phyloP scores from a whole-genome alignment of 2,888 invertebrate species.

The Conchocele bisecta region DNA sequence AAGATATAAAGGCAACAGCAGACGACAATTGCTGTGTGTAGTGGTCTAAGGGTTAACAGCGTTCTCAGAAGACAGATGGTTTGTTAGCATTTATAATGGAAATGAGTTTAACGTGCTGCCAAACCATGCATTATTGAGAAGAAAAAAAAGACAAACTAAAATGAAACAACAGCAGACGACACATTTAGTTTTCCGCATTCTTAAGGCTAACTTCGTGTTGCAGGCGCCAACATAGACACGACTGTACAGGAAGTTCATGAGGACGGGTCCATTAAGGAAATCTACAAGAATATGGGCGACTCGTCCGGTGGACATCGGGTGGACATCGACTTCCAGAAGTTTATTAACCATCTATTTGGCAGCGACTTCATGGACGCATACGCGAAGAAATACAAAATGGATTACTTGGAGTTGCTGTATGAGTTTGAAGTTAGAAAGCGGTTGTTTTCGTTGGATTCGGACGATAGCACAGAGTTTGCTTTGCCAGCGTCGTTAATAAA shows the following conservation, averaged over 20 bases:
- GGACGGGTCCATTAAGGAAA: conserved; percentile 49
- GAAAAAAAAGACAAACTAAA: too few relatives aligned
- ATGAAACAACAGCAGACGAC: too few relatives aligned
- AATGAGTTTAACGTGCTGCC: too few relatives aligned
- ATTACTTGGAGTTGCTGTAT: conserved; percentile 58
- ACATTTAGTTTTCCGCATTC: too few relatives aligned
- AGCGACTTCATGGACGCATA: conserved; percentile 62
- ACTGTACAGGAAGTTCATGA: conserved; percentile 56
- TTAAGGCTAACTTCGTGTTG: neutral
- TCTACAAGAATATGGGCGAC: conserved; percentile 53
- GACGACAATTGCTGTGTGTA: too few relatives aligned
- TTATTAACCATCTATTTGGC: conserved; percentile 52
- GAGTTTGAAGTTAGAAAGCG: conserved; percentile 65
- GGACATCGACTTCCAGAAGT: conserved; percentile 61
- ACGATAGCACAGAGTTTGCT: conserved; percentile 25
- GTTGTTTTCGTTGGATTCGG: conserved; percentile 48
- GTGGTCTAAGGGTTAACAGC: too few relatives aligned
- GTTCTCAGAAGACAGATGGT: too few relatives aligned
- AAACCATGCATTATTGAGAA: too few relatives aligned
- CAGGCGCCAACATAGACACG: conserved; percentile 54
- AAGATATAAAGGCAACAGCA: too few relatives aligned
- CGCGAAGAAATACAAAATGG: conserved; percentile 54
- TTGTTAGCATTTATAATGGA: too few relatives aligned
- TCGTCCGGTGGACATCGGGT: conserved; percentile 59
- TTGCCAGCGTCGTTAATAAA: conserved; percentile 48